Conservation (phyloP, 1,140 invertebrate species). For the Battus philenor region DNA sequence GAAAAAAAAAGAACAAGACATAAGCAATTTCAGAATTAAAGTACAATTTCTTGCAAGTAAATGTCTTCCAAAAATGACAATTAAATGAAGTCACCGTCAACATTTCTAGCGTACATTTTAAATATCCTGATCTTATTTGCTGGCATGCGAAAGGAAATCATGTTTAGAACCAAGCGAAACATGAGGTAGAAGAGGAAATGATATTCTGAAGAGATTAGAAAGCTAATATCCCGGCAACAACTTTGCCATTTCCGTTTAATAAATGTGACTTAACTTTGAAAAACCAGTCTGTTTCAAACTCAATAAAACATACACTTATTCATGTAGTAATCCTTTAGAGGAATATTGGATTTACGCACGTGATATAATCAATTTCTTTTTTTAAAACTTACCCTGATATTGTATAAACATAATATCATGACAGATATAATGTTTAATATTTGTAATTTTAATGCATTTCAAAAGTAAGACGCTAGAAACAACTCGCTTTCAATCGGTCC, state of each 20-base stretch:
- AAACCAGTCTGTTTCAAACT: constrained; percentile 3
- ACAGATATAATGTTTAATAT: too few relatives aligned
- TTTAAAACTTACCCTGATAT: background rate
- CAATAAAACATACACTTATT: background rate
- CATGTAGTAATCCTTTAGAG: too few relatives aligned
- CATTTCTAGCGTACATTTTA: too few relatives aligned
- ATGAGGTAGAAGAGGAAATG: constrained; percentile 26
- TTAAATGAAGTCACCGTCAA: too few relatives aligned
- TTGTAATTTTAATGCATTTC: too few relatives aligned
- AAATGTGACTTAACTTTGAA: constrained; percentile 6
- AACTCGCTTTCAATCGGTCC: too few relatives aligned
- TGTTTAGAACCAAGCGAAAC: constrained; percentile 19
- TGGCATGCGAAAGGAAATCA: constrained; percentile 20
- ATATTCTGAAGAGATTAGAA: constrained; percentile 28
- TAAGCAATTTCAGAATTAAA: too few relatives aligned
- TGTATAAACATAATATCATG: background rate
- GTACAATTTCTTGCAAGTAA: too few relatives aligned
- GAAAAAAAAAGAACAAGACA: too few relatives aligned
- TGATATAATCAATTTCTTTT: background rate
- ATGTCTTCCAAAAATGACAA: too few relatives aligned
- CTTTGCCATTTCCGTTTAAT: constrained; percentile 21
- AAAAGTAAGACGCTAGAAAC: too few relatives aligned
- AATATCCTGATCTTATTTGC: constrained; percentile 4
- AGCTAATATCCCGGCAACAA: constrained; percentile 26
- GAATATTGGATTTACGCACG: background rate